Percentiles rank a stretch among this genome's conserved stretches.
phyloP scores from a whole-genome alignment of 2,888 invertebrate genomes.

The Papilio protenor region DNA sequence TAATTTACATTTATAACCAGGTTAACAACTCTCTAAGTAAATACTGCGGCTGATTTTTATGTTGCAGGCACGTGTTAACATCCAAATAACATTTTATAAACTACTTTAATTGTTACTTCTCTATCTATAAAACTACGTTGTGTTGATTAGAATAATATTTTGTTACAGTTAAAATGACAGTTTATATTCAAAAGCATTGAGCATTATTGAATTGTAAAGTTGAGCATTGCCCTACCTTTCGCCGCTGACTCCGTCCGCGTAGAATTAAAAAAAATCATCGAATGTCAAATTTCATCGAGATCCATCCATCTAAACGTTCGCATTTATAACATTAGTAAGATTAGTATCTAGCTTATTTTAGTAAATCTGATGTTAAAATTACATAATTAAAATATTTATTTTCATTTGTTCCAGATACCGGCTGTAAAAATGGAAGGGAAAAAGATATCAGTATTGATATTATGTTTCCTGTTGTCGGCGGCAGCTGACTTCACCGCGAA shows the following conservation, averaged over 20 bases:
- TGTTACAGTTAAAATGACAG: not conserved
- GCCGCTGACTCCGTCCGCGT: too few relatives aligned
- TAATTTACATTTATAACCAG: slow-evolving; percentile 56
- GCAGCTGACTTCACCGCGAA: slow-evolving; percentile 82
- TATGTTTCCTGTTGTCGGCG: slow-evolving; percentile 61
- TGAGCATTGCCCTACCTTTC: too few relatives aligned
- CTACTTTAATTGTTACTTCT: slow-evolving; percentile 1
- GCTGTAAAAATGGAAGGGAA: slow-evolving; percentile 64
- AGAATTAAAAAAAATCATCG: too few relatives aligned
- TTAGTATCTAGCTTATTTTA: too few relatives aligned
- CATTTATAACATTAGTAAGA: too few relatives aligned
- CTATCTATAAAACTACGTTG: not conserved
- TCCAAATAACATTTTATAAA: slow-evolving; percentile 1
- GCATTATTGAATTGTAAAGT: too few relatives aligned
- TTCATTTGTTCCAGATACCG: slow-evolving; percentile 71
- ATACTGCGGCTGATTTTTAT: slow-evolving; percentile 16
- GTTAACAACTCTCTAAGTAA: slow-evolving; percentile 56
- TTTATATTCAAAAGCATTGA: not conserved
- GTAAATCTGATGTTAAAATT: not conserved
- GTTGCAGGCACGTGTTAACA: slow-evolving; percentile 38
- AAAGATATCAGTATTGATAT: slow-evolving; percentile 55
- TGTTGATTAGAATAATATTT: not conserved
- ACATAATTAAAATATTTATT: slow-evolving; percentile 44
- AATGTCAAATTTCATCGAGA: too few relatives aligned
- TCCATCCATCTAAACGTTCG: too few relatives aligned